These are phyloP conservation scores for Dryobotodes eremita DNA, from an alignment of 2,888 invertebrate species.

Conservation along the genomic window DNA sequence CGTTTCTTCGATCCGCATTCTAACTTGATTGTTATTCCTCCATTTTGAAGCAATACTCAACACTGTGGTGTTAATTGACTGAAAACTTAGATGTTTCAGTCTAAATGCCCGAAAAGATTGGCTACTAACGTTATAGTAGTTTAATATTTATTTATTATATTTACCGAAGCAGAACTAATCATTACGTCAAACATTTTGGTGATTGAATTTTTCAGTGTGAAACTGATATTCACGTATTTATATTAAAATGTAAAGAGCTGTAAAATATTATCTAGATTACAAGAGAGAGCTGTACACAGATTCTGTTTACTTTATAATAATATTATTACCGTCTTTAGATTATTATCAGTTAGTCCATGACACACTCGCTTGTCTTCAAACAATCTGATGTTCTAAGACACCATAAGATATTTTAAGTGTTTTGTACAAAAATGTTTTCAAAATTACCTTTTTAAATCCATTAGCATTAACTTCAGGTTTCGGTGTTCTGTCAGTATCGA, in stretches of 20 bases:
- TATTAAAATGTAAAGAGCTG: neutral
- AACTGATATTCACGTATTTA: constrained; percentile 6
- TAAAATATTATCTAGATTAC: constrained; percentile 1
- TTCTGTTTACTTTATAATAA: constrained; percentile 6
- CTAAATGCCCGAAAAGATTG: constrained; percentile 55
- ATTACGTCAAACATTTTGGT: constrained; percentile 37
- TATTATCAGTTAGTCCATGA: constrained; percentile 26
- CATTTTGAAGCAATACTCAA: constrained; percentile 22
- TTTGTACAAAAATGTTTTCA: neutral
- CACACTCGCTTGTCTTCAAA: neutral
- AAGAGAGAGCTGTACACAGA: neutral
- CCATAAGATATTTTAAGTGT: neutral
- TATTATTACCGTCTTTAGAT: constrained; percentile 8
- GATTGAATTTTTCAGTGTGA: constrained; percentile 25
- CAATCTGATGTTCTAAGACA: too few relatives aligned
- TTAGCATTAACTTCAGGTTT: constrained; percentile 80
- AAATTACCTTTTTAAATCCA: constrained; percentile 80
- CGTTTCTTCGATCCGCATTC: neutral
- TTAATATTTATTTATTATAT: constrained; percentile 30
- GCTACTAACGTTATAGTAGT: constrained; percentile 39
- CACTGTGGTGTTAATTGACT: constrained; percentile 42
- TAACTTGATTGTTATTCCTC: constrained; percentile 15
- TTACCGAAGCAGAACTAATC: constrained; percentile 32
- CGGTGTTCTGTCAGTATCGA: constrained; percentile 86
- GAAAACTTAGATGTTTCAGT: constrained; percentile 39